Conservation (phyloP, 2,113 vertebrate species). For the Tretioscincus oriximinensis region DNA sequence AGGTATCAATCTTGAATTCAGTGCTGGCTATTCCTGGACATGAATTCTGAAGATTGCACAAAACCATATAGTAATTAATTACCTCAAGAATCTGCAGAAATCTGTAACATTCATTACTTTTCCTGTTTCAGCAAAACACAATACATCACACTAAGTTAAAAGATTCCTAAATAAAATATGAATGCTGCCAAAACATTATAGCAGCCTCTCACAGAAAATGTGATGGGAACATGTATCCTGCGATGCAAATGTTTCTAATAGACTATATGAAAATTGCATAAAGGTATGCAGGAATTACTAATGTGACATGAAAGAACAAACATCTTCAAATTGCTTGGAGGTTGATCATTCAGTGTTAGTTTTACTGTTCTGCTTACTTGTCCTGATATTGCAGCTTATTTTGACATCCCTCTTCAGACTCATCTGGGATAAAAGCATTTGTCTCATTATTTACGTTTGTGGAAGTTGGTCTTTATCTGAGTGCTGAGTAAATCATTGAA, state of each 20-base stretch:
- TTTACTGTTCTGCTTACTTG: constrained; percentile 54
- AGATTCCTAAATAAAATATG: constrained; percentile 56
- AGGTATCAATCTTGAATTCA: not conserved
- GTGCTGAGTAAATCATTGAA: constrained; percentile 54
- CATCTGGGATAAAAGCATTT: constrained; percentile 62
- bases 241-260: constrained; percentile 55
- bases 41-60: too few relatives aligned
- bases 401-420: constrained; percentile 65
- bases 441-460: constrained; percentile 53
- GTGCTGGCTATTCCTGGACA: not conserved
- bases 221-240: constrained; percentile 43
- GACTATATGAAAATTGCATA: constrained; percentile 61
- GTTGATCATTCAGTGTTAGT: constrained; percentile 43
- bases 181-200: constrained; percentile 51
- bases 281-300: constrained; percentile 62
- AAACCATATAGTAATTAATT: constrained; percentile 16
- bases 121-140: constrained; percentile 49
- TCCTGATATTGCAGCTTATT: constrained; percentile 60
- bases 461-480: constrained; percentile 53
- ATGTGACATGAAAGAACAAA: constrained; percentile 65
- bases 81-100: constrained; percentile 54
- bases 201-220: constrained; percentile 8
- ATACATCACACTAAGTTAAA: constrained; percentile 55
- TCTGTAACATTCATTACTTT: constrained; percentile 28
- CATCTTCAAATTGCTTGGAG: constrained; percentile 64